Evolutionary conservation across 2,888 invertebrate genomes (phyloP), one percentile per base, ranked within the genome.

Genomic region (Ashinkailepas kermadecensis): DNA sequence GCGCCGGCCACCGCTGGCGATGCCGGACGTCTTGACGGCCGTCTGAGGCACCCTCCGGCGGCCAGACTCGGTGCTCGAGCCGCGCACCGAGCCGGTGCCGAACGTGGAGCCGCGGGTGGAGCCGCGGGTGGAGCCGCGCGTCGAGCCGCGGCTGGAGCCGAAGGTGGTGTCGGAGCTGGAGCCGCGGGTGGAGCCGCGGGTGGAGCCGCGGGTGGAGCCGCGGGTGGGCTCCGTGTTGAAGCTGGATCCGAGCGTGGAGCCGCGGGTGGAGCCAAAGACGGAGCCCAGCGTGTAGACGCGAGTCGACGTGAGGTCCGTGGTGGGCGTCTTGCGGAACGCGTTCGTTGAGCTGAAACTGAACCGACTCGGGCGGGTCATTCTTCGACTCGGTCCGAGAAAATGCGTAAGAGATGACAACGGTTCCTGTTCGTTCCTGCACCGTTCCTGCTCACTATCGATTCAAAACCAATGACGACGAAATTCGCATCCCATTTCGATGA

Each of bases 301-400:
- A 1, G 25, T 59, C 7, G 79, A 74, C n/a, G 13, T n/a, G 8
- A 79, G 57, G 59, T 62, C 81, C 0, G 74, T 57, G 25, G 81
- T 23, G 15, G 59, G 59, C 4, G 39, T 15, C 80, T 80, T 39
- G 54, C 64, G 67, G 82, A 82, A 56, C 82, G 65, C 25, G 82
- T 81, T 83, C 80, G 82, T 78, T 78, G 74, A 79, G 79, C 80
- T 59, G 82, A 81, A 56, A 67, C 79, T 62, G 78, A 78, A 13
- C 78, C 39, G 39, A 1, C 39, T 39, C 39, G 39, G 39, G 1
- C 39, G 39, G 39, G 39, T 39, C 39, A 39, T 39, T 39, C 39
- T 4, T 39, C 39, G 39, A 39, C 2, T 4, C 39, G 39, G 39
- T 4, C 39, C 1, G 39, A 4, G 39, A 39, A 39, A 39, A 39